phyloP scores from a whole-genome alignment of 2,797 vertebrate species.

The Cynopterus sphinx region DNA sequence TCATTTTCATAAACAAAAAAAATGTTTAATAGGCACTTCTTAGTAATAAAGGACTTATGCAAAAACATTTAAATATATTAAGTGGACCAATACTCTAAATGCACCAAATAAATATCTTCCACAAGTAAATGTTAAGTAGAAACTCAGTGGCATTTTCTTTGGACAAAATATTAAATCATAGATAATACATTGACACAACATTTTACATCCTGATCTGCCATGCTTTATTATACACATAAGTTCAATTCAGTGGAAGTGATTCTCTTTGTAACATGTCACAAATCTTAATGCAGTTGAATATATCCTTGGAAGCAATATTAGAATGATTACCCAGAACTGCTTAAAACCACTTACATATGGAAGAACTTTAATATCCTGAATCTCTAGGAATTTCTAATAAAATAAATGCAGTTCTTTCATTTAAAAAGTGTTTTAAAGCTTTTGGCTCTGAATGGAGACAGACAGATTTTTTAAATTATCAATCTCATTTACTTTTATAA shows the following conservation, averaged over 20 bases:
- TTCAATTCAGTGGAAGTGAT: neutral
- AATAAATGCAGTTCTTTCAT: neutral
- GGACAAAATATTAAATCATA: neutral
- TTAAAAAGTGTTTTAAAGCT: neutral
- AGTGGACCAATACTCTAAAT: neutral
- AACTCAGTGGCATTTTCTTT: slow-evolving; percentile 16
- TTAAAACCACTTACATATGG: neutral
- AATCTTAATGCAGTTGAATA: neutral
- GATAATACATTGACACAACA: neutral
- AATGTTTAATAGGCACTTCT: neutral
- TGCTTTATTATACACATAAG: slow-evolving; percentile 26
- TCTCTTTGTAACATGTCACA: neutral
- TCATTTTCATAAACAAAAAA: neutral
- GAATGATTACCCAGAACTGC: neutral
- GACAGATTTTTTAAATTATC: neutral
- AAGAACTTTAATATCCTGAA: neutral
- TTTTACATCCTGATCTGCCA: neutral
- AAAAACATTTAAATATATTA: neutral
- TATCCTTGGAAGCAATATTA: neutral
- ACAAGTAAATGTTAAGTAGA: slow-evolving; percentile 4
- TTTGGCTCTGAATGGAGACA: neutral
- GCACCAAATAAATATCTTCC: neutral
- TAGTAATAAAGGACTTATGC: neutral
- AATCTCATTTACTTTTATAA: neutral
- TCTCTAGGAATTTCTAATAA: neutral